Percentiles rank a stretch among this genome's conserved stretches.
phyloP scores from a whole-genome alignment of 1,140 invertebrate species.

The Heliothis subflexa region DNA sequence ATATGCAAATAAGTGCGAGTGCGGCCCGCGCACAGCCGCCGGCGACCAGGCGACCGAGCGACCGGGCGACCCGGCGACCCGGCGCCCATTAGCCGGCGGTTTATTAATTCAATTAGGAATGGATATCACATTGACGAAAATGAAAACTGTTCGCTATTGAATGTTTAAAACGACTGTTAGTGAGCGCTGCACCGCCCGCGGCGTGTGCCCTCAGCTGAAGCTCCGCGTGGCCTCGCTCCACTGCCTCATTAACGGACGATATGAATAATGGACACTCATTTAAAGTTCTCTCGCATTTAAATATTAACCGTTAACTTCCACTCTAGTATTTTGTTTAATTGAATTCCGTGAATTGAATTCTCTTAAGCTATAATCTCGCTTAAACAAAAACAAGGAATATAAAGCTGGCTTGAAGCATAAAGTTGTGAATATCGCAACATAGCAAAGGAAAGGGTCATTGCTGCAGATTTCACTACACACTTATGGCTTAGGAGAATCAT shows the following conservation, averaged over 20 bases:
- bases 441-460: too few species aligned
- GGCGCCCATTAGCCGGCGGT: slow-evolving; percentile 5
- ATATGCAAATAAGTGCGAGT: slow-evolving; percentile 47
- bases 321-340: slow-evolving; percentile 11
- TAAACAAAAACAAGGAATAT: neutral
- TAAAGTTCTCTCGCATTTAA: neutral
- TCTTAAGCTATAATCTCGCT: neutral
- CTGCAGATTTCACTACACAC: too few species aligned
- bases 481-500: too few species aligned
- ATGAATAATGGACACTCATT: slow-evolving; percentile 13
- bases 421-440: too few species aligned
- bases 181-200: slow-evolving; percentile 1
- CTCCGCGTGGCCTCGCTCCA: neutral
- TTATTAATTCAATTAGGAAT: slow-evolving; percentile 19
- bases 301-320: neutral
- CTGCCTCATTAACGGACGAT: neutral
- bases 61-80: neutral
- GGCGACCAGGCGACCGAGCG: neutral
- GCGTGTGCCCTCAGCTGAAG: too few species aligned
- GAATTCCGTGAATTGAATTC: neutral
- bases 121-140: slow-evolving; percentile 18
- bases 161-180: slow-evolving; percentile 1
- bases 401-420: too few species aligned
- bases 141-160: slow-evolving; percentile 6
- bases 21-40: neutral